phyloP scores from a whole-genome alignment of 2,113 vertebrate genomes.

The Vombatus ursinus region DNA sequence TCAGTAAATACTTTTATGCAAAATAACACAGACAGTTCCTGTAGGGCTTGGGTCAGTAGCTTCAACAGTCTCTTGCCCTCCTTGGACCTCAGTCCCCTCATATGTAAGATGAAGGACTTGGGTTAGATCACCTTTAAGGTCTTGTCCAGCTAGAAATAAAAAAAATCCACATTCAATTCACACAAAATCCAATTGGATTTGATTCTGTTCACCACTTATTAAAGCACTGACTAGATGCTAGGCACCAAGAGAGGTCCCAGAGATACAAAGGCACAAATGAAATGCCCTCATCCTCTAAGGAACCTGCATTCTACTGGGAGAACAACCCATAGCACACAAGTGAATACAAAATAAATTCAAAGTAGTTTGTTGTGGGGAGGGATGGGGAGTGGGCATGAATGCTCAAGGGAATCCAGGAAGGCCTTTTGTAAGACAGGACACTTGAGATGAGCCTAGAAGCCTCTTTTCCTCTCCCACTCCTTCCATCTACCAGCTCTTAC shows the following conservation, averaged over 20 bases:
- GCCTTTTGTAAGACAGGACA: too few species aligned
- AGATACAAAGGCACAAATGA: background rate
- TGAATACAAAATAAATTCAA: background rate
- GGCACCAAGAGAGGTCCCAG: background rate
- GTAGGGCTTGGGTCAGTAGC: conserved; percentile 17
- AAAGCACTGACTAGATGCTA: background rate
- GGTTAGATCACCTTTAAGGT: background rate
- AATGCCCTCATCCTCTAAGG: background rate
- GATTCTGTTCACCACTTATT: background rate
- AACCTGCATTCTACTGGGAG: background rate
- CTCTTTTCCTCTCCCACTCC: background rate
- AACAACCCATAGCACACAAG: background rate
- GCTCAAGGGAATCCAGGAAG: background rate
- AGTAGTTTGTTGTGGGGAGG: background rate
- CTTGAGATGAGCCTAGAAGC: too few species aligned
- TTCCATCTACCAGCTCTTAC: background rate
- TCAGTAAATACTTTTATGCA: conserved; percentile 28
- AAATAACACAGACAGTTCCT: background rate
- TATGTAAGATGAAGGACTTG: background rate
- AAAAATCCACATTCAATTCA: background rate
- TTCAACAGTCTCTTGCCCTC: background rate
- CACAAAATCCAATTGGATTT: background rate
- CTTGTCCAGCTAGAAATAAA: background rate
- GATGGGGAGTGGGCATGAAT: background rate
- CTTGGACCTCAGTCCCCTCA: background rate